Evolutionary conservation across 2,797 vertebrate genomes (phyloP).

Genomic region (Pterois miles): DNA sequence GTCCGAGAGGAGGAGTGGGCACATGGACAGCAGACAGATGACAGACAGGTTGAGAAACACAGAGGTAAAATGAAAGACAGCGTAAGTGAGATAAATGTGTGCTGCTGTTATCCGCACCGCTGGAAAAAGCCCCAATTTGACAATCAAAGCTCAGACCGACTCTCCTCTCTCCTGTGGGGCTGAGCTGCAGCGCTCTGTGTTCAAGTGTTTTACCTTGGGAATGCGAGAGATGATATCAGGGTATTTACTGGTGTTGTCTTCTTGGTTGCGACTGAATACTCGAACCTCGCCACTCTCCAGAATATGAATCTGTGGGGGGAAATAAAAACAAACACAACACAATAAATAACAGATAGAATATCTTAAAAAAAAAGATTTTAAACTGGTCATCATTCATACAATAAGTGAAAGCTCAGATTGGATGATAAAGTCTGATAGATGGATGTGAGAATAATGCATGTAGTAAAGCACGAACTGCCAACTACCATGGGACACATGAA

Average conservation of each 20-base stretch:
- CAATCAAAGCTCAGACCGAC: constrained; percentile 22
- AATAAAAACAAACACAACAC: neutral
- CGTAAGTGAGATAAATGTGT: constrained; percentile 32
- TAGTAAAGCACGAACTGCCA: neutral
- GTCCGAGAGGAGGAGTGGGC: neutral
- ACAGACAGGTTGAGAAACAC: constrained; percentile 12
- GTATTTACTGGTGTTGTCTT: constrained; percentile 93
- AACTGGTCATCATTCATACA: neutral
- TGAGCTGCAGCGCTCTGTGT: constrained; percentile 25
- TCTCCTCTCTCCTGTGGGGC: constrained; percentile 14
- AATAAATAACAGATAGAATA: neutral
- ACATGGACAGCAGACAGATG: constrained; percentile 9
- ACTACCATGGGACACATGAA: neutral
- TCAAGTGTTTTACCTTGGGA: constrained; percentile 83
- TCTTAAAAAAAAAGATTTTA: neutral
- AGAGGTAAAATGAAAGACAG: constrained; percentile 19
- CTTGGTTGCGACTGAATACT: constrained; percentile 93
- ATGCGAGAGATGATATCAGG: constrained; percentile 90
- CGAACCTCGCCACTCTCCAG: constrained; percentile 88
- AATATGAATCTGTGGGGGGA: constrained; percentile 86
- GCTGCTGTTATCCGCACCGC: constrained; percentile 27
- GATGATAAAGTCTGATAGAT: neutral
- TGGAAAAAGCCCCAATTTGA: constrained; percentile 47
- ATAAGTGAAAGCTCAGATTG: neutral
- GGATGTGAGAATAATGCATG: constrained; percentile 2